Evolutionary conservation across 2,113 vertebrate genomes (phyloP).

Genomic region (Elanus axillaris): DNA sequence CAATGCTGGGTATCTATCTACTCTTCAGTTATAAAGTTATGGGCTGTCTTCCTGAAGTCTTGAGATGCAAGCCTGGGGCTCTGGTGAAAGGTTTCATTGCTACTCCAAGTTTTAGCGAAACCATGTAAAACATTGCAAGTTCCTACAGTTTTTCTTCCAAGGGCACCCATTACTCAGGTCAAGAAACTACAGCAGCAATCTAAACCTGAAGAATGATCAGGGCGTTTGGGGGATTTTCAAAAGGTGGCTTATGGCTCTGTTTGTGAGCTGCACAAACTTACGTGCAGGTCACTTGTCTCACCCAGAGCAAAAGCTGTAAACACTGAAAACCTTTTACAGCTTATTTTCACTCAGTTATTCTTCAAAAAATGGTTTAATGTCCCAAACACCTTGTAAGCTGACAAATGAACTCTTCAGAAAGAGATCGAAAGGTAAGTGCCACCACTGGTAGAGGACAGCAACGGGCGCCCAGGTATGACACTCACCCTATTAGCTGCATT

Average conservation of each 20-base stretch:
- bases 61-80: not conserved
- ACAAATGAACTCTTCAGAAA: not conserved
- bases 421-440: not conserved
- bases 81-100: not conserved
- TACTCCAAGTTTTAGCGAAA: not conserved
- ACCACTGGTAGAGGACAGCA: not conserved
- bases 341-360: not conserved
- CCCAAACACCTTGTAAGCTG: not conserved
- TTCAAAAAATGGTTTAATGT: not conserved
- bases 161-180: not conserved
- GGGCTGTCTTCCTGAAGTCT: not conserved
- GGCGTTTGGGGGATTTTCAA: not conserved
- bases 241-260: not conserved
- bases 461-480: not conserved
- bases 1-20: not conserved
- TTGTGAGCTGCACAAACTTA: not conserved
- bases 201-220: not conserved
- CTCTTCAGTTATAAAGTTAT: not conserved
- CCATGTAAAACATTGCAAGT: not conserved
- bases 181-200: not conserved
- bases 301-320: not conserved
- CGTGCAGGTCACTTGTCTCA: accelerated
- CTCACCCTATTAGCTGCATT: not conserved
- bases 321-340: not conserved
- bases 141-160: not conserved